Percentiles rank a stretch among this genome's conserved stretches.
These are phyloP conservation scores for Perca fluviatilis DNA, from an alignment of 2,113 vertebrate species.

Conservation along the genomic window DNA sequence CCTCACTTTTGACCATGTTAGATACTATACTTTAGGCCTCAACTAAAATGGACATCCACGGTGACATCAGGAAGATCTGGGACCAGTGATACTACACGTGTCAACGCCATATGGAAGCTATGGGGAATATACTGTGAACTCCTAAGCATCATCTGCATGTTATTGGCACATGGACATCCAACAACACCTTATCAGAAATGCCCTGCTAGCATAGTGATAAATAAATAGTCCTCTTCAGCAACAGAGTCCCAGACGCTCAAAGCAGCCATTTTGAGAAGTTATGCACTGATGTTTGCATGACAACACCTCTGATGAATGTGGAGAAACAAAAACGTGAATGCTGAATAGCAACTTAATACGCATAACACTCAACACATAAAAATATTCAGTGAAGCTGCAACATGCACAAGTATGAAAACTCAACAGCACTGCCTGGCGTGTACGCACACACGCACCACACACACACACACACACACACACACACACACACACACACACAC, in stretches of 20 bases:
- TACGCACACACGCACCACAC: background rate
- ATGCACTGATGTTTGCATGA: background rate
- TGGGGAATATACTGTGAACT: background rate
- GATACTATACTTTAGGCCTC: too few relatives aligned
- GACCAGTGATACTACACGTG: too few relatives aligned
- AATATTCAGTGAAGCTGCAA: background rate
- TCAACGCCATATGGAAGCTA: background rate
- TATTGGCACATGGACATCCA: background rate
- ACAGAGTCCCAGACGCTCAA: background rate
- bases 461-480: background rate
- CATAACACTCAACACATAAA: background rate
- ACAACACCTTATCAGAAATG: background rate
- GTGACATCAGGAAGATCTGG: too few relatives aligned
- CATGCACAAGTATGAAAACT: background rate
- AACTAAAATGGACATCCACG: too few relatives aligned
- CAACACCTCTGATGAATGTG: too few relatives aligned
- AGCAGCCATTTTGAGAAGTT: background rate
- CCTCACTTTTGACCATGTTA: too few relatives aligned
- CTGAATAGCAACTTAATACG: too few relatives aligned
- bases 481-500: too few relatives aligned
- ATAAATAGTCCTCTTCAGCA: background rate
- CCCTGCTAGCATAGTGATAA: background rate
- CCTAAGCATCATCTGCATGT: background rate
- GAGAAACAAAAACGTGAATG: too few relatives aligned
- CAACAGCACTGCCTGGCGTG: background rate